Conservation (phyloP, 2,113 vertebrate genomes). For the Rhabdomys dilectus region DNA sequence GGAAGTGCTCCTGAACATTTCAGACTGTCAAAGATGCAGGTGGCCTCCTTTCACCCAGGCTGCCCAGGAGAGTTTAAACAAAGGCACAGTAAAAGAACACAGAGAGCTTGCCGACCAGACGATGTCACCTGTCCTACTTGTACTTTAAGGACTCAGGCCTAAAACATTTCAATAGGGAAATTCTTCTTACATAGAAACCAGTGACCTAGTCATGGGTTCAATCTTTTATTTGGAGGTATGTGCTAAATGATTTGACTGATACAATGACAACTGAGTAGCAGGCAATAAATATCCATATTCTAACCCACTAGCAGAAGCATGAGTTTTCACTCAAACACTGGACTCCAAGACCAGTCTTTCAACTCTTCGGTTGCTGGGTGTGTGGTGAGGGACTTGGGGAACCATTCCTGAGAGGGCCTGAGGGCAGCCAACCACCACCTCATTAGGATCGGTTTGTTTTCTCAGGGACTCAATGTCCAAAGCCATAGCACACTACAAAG, state of each 20-base stretch:
- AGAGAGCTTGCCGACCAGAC: slow-evolving; percentile 37
- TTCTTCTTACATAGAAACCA: neutral
- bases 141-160: slow-evolving; percentile 48
- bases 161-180: slow-evolving; percentile 35
- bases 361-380: neutral
- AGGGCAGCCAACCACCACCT: neutral
- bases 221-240: slow-evolving; percentile 14
- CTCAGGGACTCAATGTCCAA: neutral
- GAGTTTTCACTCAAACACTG: neutral
- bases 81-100: slow-evolving; percentile 52
- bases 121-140: slow-evolving; percentile 47
- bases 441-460: neutral
- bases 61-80: slow-evolving; percentile 72
- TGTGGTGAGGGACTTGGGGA: neutral
- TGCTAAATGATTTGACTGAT: slow-evolving; percentile 7
- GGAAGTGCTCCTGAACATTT: slow-evolving; percentile 86
- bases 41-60: slow-evolving; percentile 74
- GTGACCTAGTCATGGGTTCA: slow-evolving; percentile 10
- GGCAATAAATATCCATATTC: slow-evolving; percentile 19
- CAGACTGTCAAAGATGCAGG: slow-evolving; percentile 80
- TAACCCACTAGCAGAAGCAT: slow-evolving; percentile 23
- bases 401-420: neutral
- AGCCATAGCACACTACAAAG: neutral
- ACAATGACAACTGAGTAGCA: neutral
- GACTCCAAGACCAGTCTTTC: neutral